Evolutionary conservation across 2,888 invertebrate species (phyloP).

Genomic region (Synergus gifuensis): DNA sequence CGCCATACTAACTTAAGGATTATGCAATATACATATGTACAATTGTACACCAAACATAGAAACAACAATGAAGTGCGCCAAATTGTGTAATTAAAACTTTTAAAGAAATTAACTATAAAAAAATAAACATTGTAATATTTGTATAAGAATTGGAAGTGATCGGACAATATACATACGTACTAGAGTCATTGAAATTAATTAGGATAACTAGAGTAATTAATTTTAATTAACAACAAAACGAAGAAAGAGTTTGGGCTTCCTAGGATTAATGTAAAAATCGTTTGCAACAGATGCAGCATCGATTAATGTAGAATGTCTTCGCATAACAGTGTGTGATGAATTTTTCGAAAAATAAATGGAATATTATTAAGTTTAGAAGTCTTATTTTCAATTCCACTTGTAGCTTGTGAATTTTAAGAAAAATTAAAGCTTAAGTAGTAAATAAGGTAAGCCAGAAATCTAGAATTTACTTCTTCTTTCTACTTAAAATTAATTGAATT

Average conservation of each 20-base stretch:
- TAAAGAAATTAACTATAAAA: not conserved
- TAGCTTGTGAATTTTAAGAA: not conserved
- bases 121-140: not conserved
- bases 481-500: constrained; percentile 74
- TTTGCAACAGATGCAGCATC: constrained; percentile 14
- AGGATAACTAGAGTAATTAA: not conserved
- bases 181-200: constrained; percentile 17
- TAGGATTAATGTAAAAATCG: constrained; percentile 1
- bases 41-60: not conserved
- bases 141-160: not conserved
- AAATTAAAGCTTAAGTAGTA: too few species aligned
- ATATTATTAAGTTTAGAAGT: constrained; percentile 44
- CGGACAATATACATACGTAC: constrained; percentile 19
- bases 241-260: constrained; percentile 24
- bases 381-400: not conserved
- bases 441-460: too few species aligned
- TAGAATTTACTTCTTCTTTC: not conserved
- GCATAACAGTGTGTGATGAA: constrained; percentile 42
- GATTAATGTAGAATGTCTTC: constrained; percentile 36
- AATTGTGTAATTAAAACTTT: not conserved
- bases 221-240: constrained; percentile 27
- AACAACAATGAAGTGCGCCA: not conserved
- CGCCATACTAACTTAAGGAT: not conserved
- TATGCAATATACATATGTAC: not conserved
- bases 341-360: constrained; percentile 49